Base-by-base conservation (phyloP, 2,113 vertebrate genomes). In the Jacana jacana region DNA sequence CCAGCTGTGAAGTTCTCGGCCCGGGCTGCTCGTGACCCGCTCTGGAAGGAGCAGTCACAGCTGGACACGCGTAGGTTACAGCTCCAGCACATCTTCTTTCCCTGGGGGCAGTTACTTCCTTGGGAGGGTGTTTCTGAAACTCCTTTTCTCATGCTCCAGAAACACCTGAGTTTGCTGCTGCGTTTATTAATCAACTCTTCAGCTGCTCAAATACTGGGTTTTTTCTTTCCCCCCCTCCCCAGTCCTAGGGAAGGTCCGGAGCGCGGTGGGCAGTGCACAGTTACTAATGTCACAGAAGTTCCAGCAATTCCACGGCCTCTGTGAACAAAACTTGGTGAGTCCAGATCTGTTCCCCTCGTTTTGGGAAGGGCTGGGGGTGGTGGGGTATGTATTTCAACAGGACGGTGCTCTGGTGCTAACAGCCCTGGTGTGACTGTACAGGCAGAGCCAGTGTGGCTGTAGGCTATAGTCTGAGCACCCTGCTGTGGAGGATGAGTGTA, bases 271-370 rank as follows among this genome's bases (percentile, higher is more conserved):
- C 96, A 98, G 98, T 61, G 98, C 98, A 76, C 98, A 98, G 95
- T 94, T 98, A 93, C 92, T 98, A 86, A 98, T 98, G 98, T 98
- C 98, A 60, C 98, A 98, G 97, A 99, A 99, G 98, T 99, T 99
- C 98, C 99, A 99, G 98, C 99, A 99, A 97, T 99, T 99, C 97
- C 99, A 98, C 8, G 99, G 99, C 88, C 98, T 99, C 97, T 99
- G 99, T 98, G 99, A 99, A 80, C 99, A 99, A 97, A 99, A 99
- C 98, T 96, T 99, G 99, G 99, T 99, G 95, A 98, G 99, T 99
- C 60, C 79, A 52, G 11, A 57, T 86, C 44, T 63, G 1, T 40
- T 49, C 60, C 42, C 48, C 12, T 63, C n/a, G 1, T 13, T 82
- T 73, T 51, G 42, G 51, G n/a, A 17, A 35, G 24, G 23, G 28